Base-by-base conservation (phyloP, 2,888 invertebrate genomes). In the Endotricha flammealis region DNA sequence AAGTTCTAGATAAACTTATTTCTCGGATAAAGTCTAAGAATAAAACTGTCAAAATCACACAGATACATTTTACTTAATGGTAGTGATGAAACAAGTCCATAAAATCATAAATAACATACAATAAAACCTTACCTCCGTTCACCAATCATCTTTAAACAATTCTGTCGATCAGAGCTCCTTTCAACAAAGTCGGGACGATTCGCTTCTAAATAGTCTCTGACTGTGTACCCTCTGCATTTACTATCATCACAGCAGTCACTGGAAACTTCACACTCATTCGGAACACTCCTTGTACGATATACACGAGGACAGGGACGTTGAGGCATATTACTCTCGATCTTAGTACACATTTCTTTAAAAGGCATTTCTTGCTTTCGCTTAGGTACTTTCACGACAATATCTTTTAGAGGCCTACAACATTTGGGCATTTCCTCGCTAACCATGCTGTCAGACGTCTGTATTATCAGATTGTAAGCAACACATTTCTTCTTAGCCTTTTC, bases 161-260 rank as follows among this genome's bases (percentile, higher is more conserved):
- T 64, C 43, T 82, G 85, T 5, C 86, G 64, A 12, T 67, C 57
- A 0, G 69, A 56, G 33, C 68, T 60, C 28, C 68, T 79, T 37
- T 75, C 67, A 2, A 93, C 83, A 66, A 94, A 95, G 41, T 91
- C 89, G 0, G 95, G 95, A 17, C 91, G 89, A 50, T 93, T 92
- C 44, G 70, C 86, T 47, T 88, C 86, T 53, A 95, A 88, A 62
- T 92, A 91, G 39, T 94, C 93, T 87, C 93, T 81, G 13, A 92
- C 86, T 4, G 88, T 80, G 4, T 80, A 66, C 12, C 66, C 64
- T 27, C 71, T 69, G 8, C 66, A 48, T 37, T 52, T 73, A 32
- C 53, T 71, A 3, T 57, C 32, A 20, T 11, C 5, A 8, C 32
- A 33, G 32, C 16, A 16, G 10, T 33, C 66, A 42, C 79, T 76